A percentile compares a stretch with the other conserved stretches of the same genome.
Conservation (phyloP, 2,113 vertebrate genomes). For the Piliocolobus tephrosceles region DNA sequence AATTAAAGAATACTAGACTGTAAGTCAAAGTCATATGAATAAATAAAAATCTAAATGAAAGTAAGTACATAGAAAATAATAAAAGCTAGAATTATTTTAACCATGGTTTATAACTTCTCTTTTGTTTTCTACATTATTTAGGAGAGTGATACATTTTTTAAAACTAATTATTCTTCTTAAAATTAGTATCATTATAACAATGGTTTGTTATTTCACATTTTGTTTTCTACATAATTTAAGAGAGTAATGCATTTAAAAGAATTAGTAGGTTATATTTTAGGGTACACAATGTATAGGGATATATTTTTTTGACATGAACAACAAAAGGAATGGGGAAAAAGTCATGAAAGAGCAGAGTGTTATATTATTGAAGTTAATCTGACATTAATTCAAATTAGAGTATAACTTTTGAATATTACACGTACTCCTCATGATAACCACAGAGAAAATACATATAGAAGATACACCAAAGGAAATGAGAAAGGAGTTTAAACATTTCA, state of each 20-base stretch:
- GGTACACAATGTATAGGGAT: background rate
- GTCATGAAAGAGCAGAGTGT: background rate
- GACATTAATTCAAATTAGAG: background rate
- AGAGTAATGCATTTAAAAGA: background rate
- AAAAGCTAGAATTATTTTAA: background rate
- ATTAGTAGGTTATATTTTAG: background rate
- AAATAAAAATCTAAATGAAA: background rate
- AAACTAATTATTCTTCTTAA: background rate
- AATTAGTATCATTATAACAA: background rate
- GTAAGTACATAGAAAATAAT: background rate
- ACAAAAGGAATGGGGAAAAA: no score
- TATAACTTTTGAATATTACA: background rate
- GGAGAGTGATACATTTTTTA: background rate
- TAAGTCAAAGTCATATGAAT: background rate
- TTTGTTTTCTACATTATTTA: background rate
- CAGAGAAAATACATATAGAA: background rate
- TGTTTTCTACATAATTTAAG: background rate
- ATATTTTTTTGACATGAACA: background rate
- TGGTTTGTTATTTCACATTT: background rate
- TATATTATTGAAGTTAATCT: background rate
- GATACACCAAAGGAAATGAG: background rate
- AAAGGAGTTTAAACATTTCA: background rate
- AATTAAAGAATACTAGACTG: background rate
- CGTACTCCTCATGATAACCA: background rate
- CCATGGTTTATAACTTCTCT: background rate